Evolutionary conservation across 1,140 invertebrate genomes (phyloP).

Genomic region (Lineus longissimus): DNA sequence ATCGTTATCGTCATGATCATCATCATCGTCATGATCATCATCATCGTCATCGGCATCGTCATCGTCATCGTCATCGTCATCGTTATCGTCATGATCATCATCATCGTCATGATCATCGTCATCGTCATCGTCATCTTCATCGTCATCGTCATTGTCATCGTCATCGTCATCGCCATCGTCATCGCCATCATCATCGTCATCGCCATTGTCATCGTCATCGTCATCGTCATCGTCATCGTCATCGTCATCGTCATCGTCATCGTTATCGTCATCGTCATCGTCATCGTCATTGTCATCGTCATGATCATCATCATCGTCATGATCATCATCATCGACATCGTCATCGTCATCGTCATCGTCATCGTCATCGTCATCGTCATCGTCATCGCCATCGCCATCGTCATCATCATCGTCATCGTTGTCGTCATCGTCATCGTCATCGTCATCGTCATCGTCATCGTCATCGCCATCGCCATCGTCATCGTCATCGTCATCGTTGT

Average conservation of each 20-base stretch:
- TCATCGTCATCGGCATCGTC: no score
- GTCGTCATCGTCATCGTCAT: constrained; percentile 1
- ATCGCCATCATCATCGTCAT: neutral
- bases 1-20: no score
- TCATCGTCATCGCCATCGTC: neutral
- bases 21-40: no score
- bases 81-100: no score
- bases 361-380: constrained; percentile 2
- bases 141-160: constrained; percentile 2
- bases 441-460: constrained; percentile 1
- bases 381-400: neutral
- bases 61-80: no score
- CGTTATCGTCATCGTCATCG: neutral
- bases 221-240: constrained; percentile 8
- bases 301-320: no score
- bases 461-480: constrained; percentile 1
- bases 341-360: neutral
- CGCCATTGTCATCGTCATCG: neutral
- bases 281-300: constrained; percentile 4
- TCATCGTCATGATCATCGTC: no score
- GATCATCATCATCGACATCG: neutral
- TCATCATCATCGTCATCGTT: neutral
- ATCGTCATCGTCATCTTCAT: constrained; percentile 1
- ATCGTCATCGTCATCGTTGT: constrained; percentile 1
- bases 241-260: neutral